Base-by-base conservation (phyloP, 2,797 vertebrate species). In the Phrynocephalus guinanensis region DNA sequence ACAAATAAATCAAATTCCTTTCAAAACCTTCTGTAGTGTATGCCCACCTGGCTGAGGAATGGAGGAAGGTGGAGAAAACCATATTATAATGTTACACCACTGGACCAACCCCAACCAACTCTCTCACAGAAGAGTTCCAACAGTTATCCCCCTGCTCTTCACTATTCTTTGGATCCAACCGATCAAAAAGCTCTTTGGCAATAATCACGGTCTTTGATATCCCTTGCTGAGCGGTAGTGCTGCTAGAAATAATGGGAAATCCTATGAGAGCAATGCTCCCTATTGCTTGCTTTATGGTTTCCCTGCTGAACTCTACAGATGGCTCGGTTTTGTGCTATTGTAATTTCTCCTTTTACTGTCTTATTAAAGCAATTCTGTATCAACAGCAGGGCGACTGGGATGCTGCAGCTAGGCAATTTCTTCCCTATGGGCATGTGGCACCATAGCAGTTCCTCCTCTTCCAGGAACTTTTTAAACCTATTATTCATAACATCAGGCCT, bases 311-410 rank as follows among this genome's bases (percentile, higher is more conserved):
- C 33, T 72, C 26, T 73, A 66, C 38, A 81, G 75, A 75, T 73
- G 75, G 56, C 60, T 81, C 67, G 80, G 60, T 70, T 82, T 88
- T 28, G 15, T 76, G 30, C 78, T 28, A 10, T 67, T 82, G 44
- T 76, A 85, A 76, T 88, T 75, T 67, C 18, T 38, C 48, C 60
- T 85, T 75, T 56, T 76, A 38, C 22, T 10, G 60, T 56, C 70
- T 88, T 88, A 81, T 75, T 76, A 76, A 88, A 82, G 18, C 78
- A 75, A 66, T 85, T 88, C n/a, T 81, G n/a, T 75, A 76, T 68
- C 52, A 70, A 24, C 60, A 76, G 71, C n/a, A 75, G 71, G 30
- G 44, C 2, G 5, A 80, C 77, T 28, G 11, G 68, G 71, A 76
- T 85, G 48, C 78, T 68, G 63, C 48, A n/a, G 78, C 44, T 56